A percentile compares a stretch with the other conserved stretches of the same genome.
These are phyloP conservation scores for Xestobium rufovillosum DNA, from an alignment of 2,888 invertebrate species.

Conservation along the genomic window DNA sequence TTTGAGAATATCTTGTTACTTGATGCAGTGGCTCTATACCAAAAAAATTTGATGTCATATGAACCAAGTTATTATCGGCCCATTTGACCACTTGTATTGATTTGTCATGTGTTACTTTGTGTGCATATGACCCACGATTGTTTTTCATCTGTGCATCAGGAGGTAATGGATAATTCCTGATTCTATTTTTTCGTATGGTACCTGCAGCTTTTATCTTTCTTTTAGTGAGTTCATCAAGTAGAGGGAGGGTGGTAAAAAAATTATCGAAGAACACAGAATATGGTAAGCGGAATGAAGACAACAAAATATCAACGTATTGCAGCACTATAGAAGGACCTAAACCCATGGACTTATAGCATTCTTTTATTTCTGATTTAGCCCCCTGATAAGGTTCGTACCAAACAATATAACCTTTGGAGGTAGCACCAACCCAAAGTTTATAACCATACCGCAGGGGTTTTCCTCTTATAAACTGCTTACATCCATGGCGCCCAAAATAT, in stretches of 20 bases:
- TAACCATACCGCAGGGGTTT: no score
- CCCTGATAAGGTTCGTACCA: constrained; percentile 6
- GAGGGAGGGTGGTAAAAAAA: constrained; percentile 7
- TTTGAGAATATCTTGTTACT: constrained; percentile 4
- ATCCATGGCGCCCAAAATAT: constrained; percentile 6
- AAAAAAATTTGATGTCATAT: not conserved
- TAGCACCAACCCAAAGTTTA: no score
- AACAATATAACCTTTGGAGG: constrained; percentile 8
- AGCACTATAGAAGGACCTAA: constrained; percentile 5
- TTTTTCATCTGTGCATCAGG: constrained; percentile 5
- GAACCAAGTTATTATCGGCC: no score
- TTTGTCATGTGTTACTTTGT: no score
- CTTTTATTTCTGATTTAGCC: no score
- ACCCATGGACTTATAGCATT: constrained; percentile 5
- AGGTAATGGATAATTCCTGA: constrained; percentile 4
- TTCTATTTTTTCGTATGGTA: constrained; percentile 3
- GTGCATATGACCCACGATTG: constrained; percentile 7
- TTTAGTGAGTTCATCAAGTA: constrained; percentile 5
- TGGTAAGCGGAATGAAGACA: constrained; percentile 5
- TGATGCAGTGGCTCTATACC: not conserved
- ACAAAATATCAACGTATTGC: constrained; percentile 7
- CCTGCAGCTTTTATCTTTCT: constrained; percentile 7
- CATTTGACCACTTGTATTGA: constrained; percentile 9
- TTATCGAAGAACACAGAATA: constrained; percentile 6
- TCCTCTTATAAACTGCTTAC: constrained; percentile 4